These are phyloP conservation scores for Cotesia typhae DNA, from an alignment of 1,140 invertebrate species.

Conservation along the genomic window DNA sequence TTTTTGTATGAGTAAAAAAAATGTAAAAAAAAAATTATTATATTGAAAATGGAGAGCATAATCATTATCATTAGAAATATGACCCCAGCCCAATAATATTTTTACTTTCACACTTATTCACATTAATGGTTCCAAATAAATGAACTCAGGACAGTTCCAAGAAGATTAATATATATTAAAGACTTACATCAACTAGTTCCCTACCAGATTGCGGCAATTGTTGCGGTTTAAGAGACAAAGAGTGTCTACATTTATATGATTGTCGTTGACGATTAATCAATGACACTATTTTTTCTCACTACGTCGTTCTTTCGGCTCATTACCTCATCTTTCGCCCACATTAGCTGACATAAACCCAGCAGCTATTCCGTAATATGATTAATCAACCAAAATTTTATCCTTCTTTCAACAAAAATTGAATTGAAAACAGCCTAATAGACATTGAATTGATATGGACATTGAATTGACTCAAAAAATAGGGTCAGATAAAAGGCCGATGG, in stretches of 20 bases:
- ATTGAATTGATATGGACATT: too few species aligned
- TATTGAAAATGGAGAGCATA: neutral
- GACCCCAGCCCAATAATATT: slow-evolving; percentile 28
- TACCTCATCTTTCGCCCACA: neutral
- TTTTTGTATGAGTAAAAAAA: too few species aligned
- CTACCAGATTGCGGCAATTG: slow-evolving; percentile 9
- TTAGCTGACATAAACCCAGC: too few species aligned
- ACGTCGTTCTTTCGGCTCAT: slow-evolving; percentile 3
- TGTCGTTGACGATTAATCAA: slow-evolving; percentile 13
- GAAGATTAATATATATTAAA: slow-evolving; percentile 42
- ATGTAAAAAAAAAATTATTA: too few species aligned
- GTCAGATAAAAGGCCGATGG: too few species aligned
- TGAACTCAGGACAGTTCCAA: slow-evolving; percentile 38
- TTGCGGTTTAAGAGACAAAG: slow-evolving; percentile 22
- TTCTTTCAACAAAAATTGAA: too few species aligned
- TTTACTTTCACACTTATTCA: slow-evolving; percentile 18
- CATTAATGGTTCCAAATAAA: slow-evolving; percentile 57
- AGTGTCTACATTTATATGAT: slow-evolving; percentile 6
- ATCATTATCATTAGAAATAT: slow-evolving; percentile 50
- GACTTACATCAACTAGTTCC: slow-evolving; percentile 23
- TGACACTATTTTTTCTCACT: neutral
- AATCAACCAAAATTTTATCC: too few species aligned
- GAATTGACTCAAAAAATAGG: too few species aligned
- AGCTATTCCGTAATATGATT: too few species aligned
- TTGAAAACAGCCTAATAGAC: too few species aligned